Conservation (phyloP, 2,797 vertebrate species). For the Buphagus erythrorhynchus region DNA sequence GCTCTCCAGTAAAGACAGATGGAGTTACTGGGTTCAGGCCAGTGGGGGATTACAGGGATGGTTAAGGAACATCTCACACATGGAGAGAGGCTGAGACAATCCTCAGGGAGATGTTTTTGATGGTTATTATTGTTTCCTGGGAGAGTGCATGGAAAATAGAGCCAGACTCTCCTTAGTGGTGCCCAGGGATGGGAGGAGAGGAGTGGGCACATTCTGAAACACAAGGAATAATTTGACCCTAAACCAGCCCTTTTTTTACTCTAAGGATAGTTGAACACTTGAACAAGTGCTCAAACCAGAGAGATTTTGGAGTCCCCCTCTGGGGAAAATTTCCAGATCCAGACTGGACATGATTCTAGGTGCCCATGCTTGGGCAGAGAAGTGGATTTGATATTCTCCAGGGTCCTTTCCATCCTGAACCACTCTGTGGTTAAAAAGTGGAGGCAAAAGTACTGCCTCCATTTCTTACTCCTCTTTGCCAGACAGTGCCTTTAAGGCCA, state of each 20-base stretch:
- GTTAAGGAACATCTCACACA: rapidly evolving
- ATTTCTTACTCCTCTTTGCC: neutral
- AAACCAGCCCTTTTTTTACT: neutral
- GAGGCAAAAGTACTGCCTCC: neutral
- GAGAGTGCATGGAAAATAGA: neutral
- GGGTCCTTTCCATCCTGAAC: neutral
- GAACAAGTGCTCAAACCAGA: neutral
- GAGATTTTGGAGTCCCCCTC: neutral
- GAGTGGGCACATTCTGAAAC: rapidly evolving
- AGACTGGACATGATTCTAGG: neutral
- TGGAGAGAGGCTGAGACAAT: neutral
- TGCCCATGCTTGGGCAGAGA: neutral
- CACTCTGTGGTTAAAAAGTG: neutral
- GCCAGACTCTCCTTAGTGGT: neutral
- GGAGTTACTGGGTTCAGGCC: neutral
- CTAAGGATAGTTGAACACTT: neutral
- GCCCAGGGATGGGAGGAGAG: neutral
- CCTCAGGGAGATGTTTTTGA: neutral
- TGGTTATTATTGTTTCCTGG: neutral
- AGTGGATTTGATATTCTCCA: neutral
- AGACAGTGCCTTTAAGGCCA: neutral
- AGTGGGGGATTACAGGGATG: neutral
- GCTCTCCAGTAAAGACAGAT: too few species aligned
- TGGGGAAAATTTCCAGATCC: neutral
- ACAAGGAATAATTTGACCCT: rapidly evolving